Percentiles rank a stretch among this genome's conserved stretches.
Conservation (phyloP, 2,797 vertebrate species). For the Micrastur ruficollis region DNA sequence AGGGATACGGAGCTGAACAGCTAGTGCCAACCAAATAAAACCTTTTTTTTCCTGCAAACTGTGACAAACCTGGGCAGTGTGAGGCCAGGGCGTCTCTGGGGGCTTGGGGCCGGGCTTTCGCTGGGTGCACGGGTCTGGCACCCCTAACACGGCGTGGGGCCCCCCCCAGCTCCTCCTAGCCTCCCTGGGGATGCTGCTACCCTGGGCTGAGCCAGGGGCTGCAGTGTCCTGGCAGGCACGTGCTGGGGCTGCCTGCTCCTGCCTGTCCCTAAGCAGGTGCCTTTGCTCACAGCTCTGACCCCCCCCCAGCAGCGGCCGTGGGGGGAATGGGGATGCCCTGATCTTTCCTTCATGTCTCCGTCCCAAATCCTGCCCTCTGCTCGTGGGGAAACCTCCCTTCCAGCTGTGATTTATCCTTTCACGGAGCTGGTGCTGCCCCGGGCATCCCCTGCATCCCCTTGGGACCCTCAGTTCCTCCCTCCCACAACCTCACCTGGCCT, state of each 20-base stretch:
- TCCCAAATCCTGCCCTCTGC: neutral
- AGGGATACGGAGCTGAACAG: neutral
- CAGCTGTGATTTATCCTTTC: neutral
- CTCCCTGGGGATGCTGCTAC: neutral
- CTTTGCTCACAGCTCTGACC: neutral
- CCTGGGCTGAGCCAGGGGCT: neutral
- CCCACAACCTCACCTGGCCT: neutral
- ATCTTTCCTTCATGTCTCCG: neutral
- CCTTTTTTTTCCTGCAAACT: neutral
- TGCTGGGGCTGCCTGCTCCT: neutral
- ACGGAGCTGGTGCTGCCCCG: neutral
- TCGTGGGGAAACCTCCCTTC: neutral
- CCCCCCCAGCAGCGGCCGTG: fast-evolving
- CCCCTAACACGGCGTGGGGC: fast-evolving
- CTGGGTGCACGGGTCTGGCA: neutral
- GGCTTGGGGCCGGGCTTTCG: neutral
- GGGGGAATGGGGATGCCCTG: neutral
- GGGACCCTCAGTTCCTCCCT: neutral
- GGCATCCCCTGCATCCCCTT: neutral
- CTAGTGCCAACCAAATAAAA: neutral
- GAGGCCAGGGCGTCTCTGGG: neutral
- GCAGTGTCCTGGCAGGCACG: neutral
- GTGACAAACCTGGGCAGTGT: neutral
- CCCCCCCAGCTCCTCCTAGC: neutral
- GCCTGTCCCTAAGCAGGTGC: neutral